These are phyloP conservation scores for Portunus trituberculatus DNA, from an alignment of 1,140 invertebrate species.

Conservation along the genomic window DNA sequence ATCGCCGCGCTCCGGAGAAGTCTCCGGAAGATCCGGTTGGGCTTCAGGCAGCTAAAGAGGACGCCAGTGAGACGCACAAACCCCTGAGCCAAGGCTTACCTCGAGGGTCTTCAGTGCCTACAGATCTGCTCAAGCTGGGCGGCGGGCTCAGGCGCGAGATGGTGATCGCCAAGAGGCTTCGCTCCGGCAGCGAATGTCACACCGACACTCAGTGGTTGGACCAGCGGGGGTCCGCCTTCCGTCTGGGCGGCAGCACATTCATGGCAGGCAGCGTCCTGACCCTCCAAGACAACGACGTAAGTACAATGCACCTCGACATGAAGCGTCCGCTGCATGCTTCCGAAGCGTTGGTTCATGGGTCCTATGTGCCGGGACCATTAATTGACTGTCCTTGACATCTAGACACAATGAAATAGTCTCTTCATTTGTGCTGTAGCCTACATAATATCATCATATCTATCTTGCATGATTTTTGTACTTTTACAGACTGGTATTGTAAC, in stretches of 20 bases:
- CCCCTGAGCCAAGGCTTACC: neutral
- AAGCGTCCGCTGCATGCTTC: too few species aligned
- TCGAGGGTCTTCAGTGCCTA: neutral
- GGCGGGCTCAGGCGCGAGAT: neutral
- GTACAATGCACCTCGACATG: neutral
- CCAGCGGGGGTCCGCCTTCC: neutral
- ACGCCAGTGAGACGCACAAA: neutral
- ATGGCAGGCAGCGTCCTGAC: constrained; percentile 24
- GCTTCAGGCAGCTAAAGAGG: neutral
- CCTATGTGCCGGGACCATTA: too few species aligned
- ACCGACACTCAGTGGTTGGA: neutral
- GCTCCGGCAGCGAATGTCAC: constrained; percentile 31
- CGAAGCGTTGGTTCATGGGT: too few species aligned
- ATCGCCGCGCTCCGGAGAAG: neutral
- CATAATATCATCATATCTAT: too few species aligned
- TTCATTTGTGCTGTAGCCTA: neutral
- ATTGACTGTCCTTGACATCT: too few species aligned
- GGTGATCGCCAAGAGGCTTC: neutral
- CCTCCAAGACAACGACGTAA: neutral
- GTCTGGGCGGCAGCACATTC: neutral
- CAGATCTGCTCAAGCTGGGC: constrained; percentile 34
- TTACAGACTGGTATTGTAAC: too few species aligned
- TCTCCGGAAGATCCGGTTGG: neutral
- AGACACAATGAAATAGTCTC: too few species aligned
- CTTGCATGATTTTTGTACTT: too few species aligned